Conservation (phyloP, 1,140 invertebrate species). For the Drosophila ercepeae region DNA sequence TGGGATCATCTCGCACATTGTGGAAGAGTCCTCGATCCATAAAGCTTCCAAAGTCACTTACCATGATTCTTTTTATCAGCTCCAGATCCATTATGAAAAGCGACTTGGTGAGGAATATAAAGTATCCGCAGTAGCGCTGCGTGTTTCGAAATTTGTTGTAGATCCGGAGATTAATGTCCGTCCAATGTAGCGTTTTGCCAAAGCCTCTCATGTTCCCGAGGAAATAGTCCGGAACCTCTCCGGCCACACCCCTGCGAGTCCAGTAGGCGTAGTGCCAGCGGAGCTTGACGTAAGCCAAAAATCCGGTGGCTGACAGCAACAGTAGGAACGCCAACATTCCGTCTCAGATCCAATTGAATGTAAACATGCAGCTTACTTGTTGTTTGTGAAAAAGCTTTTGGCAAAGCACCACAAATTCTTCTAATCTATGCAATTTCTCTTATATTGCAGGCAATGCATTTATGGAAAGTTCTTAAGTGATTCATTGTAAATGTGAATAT, state of each 20-base stretch:
- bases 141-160: constrained; percentile 41
- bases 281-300: constrained; percentile 45
- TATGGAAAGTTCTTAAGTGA: too few relatives aligned
- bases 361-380: constrained; percentile 23
- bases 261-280: constrained; percentile 80
- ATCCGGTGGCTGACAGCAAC: constrained; percentile 6
- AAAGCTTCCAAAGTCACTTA: constrained; percentile 86
- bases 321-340: constrained; percentile 38
- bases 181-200: constrained; percentile 49
- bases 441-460: neutral
- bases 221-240: constrained; percentile 33
- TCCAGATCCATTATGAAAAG: constrained; percentile 68
- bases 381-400: constrained; percentile 21
- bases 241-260: constrained; percentile 79
- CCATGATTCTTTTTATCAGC: constrained; percentile 85
- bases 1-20: constrained; percentile 84
- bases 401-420: neutral
- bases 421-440: neutral
- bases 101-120: constrained; percentile 55
- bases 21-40: constrained; percentile 84
- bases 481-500: too few relatives aligned
- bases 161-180: constrained; percentile 59
- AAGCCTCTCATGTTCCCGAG: constrained; percentile 66
- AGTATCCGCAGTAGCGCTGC: constrained; percentile 62
- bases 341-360: neutral